A percentile compares a stretch with the other conserved stretches of the same genome.
Evolutionary conservation across 2,888 invertebrate species (phyloP).

Genomic region (Calameuta filiformis): DNA sequence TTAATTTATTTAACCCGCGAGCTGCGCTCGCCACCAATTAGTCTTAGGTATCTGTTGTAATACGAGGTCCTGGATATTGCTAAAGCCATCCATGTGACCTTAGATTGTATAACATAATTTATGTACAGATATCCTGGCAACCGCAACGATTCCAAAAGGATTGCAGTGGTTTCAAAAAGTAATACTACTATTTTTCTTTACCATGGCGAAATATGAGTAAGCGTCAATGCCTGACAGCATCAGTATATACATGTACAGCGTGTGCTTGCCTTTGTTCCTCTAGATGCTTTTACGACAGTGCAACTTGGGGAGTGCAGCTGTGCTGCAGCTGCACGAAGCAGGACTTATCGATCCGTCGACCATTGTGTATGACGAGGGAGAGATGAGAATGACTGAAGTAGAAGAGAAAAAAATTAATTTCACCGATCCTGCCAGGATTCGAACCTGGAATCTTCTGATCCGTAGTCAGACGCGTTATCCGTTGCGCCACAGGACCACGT

Average conservation of each 20-base stretch:
- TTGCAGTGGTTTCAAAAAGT: not conserved
- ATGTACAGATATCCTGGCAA: not conserved
- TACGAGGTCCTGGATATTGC: not conserved
- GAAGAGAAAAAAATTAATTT: constrained; percentile 20
- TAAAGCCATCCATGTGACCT: not conserved
- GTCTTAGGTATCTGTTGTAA: constrained; percentile 12
- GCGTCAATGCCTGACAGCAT: constrained; percentile 14
- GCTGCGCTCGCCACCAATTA: constrained; percentile 30
- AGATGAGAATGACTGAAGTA: not conserved
- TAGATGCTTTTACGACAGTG: not conserved
- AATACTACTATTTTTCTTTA: not conserved
- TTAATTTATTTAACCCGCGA: constrained; percentile 60
- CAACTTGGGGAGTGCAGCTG: not conserved
- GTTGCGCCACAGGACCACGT: constrained; percentile 52
- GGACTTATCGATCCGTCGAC: not conserved
- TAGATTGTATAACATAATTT: not conserved
- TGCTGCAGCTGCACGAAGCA: not conserved
- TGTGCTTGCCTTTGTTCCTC: constrained; percentile 16
- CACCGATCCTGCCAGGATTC: constrained; percentile 58
- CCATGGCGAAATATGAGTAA: constrained; percentile 33
- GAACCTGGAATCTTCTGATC: constrained; percentile 58
- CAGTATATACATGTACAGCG: not conserved
- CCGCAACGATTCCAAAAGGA: not conserved
- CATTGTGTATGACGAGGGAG: not conserved
- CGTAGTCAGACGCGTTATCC: constrained; percentile 57